Evolutionary conservation across 2,797 vertebrate genomes (phyloP).

Genomic region (Paguma larvata): DNA sequence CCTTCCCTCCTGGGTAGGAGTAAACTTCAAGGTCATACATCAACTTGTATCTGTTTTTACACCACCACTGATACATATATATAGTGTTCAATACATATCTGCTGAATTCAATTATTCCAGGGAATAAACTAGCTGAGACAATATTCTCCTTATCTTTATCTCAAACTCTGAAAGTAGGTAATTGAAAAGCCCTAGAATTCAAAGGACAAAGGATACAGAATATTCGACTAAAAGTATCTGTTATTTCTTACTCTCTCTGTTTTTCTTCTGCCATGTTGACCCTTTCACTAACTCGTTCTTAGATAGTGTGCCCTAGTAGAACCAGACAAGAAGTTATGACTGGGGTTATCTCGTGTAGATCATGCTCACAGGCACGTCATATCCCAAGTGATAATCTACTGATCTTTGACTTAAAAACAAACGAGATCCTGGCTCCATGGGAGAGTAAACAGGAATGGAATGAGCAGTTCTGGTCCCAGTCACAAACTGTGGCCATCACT

Average conservation of each 20-base stretch:
- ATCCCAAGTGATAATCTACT: background rate
- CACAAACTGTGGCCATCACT: background rate
- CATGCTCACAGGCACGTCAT: background rate
- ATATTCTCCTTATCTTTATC: background rate
- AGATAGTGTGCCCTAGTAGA: background rate
- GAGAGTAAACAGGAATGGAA: background rate
- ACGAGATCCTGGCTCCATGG: background rate
- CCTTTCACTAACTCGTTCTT: conserved; percentile 13
- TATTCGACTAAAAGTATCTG: background rate
- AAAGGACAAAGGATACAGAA: background rate
- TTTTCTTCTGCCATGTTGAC: background rate
- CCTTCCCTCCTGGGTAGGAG: background rate
- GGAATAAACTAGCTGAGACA: background rate
- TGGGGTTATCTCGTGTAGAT: background rate
- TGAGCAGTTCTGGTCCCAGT: background rate
- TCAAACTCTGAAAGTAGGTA: background rate
- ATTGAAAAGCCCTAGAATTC: background rate
- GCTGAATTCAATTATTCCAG: background rate
- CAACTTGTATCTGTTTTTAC: background rate
- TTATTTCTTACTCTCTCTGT: conserved; percentile 8
- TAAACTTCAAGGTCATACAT: background rate
- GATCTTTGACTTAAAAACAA: background rate
- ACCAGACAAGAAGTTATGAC: background rate
- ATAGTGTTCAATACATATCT: background rate
- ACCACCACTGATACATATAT: background rate